Percentiles rank a stretch among this genome's conserved stretches.
phyloP scores from a whole-genome alignment of 2,113 vertebrate species.

The Vimba vimba region DNA sequence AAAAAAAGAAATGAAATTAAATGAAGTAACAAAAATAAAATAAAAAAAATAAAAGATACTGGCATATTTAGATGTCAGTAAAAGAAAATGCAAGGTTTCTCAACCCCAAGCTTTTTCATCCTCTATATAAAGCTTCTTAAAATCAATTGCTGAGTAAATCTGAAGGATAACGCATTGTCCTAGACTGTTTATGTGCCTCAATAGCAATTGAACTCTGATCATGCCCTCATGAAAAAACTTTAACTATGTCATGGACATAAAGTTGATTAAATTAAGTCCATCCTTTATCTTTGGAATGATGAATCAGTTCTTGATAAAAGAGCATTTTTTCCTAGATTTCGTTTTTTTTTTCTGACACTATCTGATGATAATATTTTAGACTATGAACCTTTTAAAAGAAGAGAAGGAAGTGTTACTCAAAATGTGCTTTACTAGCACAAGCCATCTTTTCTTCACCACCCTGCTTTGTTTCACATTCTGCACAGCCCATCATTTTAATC shows the following conservation, averaged over 20 bases:
- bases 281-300: conserved; percentile 31
- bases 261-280: conserved; percentile 35
- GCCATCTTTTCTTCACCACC: not conserved
- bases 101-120: conserved; percentile 12
- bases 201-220: conserved; percentile 39
- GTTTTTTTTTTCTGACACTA: not conserved
- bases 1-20: not conserved
- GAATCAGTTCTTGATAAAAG: conserved; percentile 39
- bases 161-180: conserved; percentile 46
- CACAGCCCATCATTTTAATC: conserved; percentile 55
- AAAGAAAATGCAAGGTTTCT: not conserved
- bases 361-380: not conserved
- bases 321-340: not conserved
- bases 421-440: conserved; percentile 25
- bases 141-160: conserved; percentile 48
- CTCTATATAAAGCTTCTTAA: conserved; percentile 49
- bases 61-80: not conserved
- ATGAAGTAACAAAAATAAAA: not conserved
- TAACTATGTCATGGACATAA: conserved; percentile 50
- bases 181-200: conserved; percentile 39
- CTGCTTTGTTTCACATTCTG: conserved; percentile 42
- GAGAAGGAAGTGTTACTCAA: conserved; percentile 6
- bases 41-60: not conserved
- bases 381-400: conserved; percentile 6
- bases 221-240: conserved; percentile 48